Conservation (phyloP, 2,113 vertebrate genomes). For the Steatornis caripensis region DNA sequence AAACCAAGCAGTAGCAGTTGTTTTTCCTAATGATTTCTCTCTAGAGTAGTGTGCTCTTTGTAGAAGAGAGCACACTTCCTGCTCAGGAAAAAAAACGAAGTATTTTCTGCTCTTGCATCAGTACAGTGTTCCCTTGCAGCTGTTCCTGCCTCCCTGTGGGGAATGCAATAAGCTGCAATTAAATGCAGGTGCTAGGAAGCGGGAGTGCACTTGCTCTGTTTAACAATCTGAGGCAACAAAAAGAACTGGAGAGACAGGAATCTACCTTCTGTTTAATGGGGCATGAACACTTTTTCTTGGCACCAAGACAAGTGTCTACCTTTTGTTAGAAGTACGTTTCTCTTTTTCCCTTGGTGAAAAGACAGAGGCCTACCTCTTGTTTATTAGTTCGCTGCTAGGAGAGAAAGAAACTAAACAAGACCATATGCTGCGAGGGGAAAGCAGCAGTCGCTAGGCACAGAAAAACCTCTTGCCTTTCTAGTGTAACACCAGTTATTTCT, state of each 20-base stretch:
- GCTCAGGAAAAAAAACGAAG: not conserved
- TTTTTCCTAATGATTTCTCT: not conserved
- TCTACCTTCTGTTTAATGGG: constrained; percentile 31
- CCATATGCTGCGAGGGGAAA: not conserved
- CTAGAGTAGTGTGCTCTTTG: not conserved
- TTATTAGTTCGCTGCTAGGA: not conserved
- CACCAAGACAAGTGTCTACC: not conserved
- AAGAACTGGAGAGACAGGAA: constrained; percentile 33
- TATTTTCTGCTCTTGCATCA: constrained; percentile 30
- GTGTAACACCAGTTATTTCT: not conserved
- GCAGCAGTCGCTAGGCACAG: not conserved
- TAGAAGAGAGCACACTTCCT: constrained; percentile 25
- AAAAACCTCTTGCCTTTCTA: not conserved
- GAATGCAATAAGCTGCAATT: constrained; percentile 63
- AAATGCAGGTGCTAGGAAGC: constrained; percentile 63
- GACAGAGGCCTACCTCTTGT: not conserved
- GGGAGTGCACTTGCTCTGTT: constrained; percentile 50
- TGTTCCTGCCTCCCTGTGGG: constrained; percentile 52
- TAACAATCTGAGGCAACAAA: constrained; percentile 54
- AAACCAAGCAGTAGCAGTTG: not conserved
- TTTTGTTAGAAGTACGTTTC: not conserved
- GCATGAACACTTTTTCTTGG: not conserved
- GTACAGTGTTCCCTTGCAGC: constrained; percentile 47
- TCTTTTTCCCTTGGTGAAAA: constrained; percentile 13
- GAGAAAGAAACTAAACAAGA: constrained; percentile 13